Evolutionary conservation across 2,888 invertebrate species (phyloP), one percentile per base, ranked within the genome.

Genomic region (Ornithoptera priamus): DNA sequence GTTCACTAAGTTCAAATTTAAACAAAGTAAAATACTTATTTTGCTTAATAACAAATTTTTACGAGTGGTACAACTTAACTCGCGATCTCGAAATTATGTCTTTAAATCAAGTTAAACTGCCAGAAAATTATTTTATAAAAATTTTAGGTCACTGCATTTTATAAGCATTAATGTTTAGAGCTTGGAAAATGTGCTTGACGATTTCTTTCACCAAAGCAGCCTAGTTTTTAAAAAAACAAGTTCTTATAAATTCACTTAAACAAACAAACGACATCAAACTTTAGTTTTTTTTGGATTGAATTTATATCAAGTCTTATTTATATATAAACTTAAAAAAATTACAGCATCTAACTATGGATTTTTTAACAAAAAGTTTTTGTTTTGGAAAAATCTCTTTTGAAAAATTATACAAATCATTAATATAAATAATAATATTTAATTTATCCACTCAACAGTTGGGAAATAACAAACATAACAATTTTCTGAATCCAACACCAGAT

Each of bases 401-500:
- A 46, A 46, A 46, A 46, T 42, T 42, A 42, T 46, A 46, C 46
- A 46, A 46, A 46, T 15, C 15, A 15, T 46, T 46, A 46, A 12
- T 46, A 46, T 46, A 1, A 15, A 46, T 46, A 46, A 12, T 15
- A 56, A 56, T 20, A 56, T 56, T 56, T 56, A 56, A 56, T 66
- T 69, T 78, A 82, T 76, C 90, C 87, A 71, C 91, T 92, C 68
- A 93, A 73, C 65, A 93, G 77, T 74, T 93, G 93, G 1, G 93
- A 92, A 72, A 93, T 88, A 39, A 93, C 84, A 73, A 93, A 93
- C 88, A 93, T 89, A 0, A 88, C 89, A 17, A 90, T 92, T 80
- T 93, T 93, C 81, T 92, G 93, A 62, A 93, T 90, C 93, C 93
- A 93, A 74, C 93, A 93, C 92, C 92, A 93, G 57, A 93, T 93